These are phyloP conservation scores for Harpagoxenus sublaevis DNA, from an alignment of 2,888 invertebrate species.

Conservation along the genomic window DNA sequence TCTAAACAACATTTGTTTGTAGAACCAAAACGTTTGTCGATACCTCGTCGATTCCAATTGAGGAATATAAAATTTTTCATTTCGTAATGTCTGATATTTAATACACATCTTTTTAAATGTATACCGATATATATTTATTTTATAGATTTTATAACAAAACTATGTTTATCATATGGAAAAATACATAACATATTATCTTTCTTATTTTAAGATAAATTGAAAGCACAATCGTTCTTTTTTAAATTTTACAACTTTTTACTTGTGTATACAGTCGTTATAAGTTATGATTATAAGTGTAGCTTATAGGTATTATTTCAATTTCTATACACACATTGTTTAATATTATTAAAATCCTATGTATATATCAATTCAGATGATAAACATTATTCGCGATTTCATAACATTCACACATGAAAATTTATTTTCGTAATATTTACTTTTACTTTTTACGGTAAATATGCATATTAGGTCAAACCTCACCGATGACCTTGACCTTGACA, in stretches of 20 bases:
- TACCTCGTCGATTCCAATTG: not conserved
- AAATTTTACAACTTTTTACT: not conserved
- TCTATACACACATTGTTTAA: not conserved
- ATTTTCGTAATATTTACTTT: constrained; percentile 49
- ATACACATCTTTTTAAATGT: not conserved
- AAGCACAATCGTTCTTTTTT: not conserved
- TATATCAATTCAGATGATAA: not conserved
- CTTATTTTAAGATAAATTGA: not conserved
- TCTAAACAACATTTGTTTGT: not conserved
- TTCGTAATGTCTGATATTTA: not conserved
- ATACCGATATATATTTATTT: not conserved
- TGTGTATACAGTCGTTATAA: not conserved
- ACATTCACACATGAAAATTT: constrained; percentile 29
- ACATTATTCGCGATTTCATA: constrained; percentile 6
- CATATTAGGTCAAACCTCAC: too few relatives aligned
- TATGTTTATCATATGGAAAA: not conserved
- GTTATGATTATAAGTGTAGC: not conserved
- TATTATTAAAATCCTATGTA: not conserved
- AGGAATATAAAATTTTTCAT: not conserved
- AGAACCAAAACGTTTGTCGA: not conserved
- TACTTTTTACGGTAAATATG: constrained; percentile 14
- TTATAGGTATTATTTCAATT: not conserved
- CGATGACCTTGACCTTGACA: too few relatives aligned
- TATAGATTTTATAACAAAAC: not conserved
- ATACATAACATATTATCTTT: not conserved